These are phyloP conservation scores for Daphoenositta chrysoptera DNA, from an alignment of 2,113 vertebrate genomes.

Conservation along the genomic window DNA sequence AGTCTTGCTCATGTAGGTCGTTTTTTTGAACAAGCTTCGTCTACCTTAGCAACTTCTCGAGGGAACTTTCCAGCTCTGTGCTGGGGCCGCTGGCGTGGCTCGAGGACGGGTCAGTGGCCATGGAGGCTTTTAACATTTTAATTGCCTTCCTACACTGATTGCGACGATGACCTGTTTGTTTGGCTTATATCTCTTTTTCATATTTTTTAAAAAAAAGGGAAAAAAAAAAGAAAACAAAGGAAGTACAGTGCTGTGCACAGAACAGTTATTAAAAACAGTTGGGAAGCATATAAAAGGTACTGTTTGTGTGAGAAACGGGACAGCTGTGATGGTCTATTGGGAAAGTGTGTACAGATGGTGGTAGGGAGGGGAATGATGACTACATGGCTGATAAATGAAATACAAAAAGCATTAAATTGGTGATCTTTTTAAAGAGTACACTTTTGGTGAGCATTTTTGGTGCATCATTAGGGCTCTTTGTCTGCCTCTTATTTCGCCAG, in stretches of 20 bases:
- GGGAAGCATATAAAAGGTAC: conserved; percentile 70
- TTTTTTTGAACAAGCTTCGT: not conserved
- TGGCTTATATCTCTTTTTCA: conserved; percentile 53
- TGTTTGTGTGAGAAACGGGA: conserved; percentile 75
- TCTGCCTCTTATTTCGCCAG: conserved; percentile 50
- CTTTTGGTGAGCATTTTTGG: conserved; percentile 49
- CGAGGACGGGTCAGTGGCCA: not conserved
- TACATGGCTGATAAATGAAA: conserved; percentile 69
- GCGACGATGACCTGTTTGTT: conserved; percentile 52
- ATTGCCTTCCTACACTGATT: conserved; percentile 9
- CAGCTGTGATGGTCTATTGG: conserved; percentile 81
- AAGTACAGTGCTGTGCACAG: conserved; percentile 52
- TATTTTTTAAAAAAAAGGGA: not conserved
- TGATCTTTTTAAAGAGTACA: conserved; percentile 57
- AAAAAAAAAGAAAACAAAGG: conserved; percentile 50
- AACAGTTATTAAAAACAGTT: conserved; percentile 74
- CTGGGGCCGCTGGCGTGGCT: not conserved
- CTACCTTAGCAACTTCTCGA: conserved; percentile 8
- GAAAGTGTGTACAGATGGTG: conserved; percentile 79
- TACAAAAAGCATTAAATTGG: conserved; percentile 61
- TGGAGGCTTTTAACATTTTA: conserved; percentile 14
- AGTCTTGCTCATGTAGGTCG: rapidly evolving
- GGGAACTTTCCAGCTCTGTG: not conserved
- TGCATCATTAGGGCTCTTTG: conserved; percentile 47
- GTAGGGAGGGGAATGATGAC: conserved; percentile 62